A percentile compares a stretch with the other conserved stretches of the same genome.
These are phyloP conservation scores for Leucosticte australis DNA, from an alignment of 2,113 vertebrate genomes.

Conservation along the genomic window DNA sequence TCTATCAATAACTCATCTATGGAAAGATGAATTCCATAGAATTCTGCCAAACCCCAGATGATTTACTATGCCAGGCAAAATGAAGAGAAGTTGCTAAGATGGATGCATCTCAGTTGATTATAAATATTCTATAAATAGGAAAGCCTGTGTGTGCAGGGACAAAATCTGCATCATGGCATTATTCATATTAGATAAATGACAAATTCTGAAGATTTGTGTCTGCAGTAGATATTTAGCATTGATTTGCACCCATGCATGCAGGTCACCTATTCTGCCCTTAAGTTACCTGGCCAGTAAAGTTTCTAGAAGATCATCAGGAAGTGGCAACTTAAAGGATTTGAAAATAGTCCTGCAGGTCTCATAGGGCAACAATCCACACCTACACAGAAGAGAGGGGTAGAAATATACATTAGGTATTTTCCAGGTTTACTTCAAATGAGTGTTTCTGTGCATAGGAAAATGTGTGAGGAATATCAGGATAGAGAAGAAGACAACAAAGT, in stretches of 20 bases:
- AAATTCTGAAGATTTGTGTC: not conserved
- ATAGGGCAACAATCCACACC: conserved; percentile 76
- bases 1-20: not conserved
- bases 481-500: not conserved
- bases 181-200: not conserved
- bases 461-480: rapidly evolving
- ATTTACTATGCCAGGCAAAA: not conserved
- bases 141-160: not conserved
- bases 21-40: not conserved
- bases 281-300: conserved; percentile 81
- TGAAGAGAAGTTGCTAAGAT: not conserved
- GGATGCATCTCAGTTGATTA: not conserved
- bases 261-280: not conserved
- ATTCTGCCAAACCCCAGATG: not conserved
- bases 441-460: not conserved
- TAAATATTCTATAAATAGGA: not conserved
- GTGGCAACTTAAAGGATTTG: conserved; percentile 82
- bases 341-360: conserved; percentile 78
- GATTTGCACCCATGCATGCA: not conserved
- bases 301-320: conserved; percentile 78
- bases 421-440: not conserved
- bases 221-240: not conserved
- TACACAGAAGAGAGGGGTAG: conserved; percentile 54
- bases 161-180: not conserved
- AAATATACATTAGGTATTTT: not conserved